Evolutionary conservation across 2,888 invertebrate genomes (phyloP), one percentile per base, ranked within the genome.

Genomic region (Invenusta paracnida): DNA sequence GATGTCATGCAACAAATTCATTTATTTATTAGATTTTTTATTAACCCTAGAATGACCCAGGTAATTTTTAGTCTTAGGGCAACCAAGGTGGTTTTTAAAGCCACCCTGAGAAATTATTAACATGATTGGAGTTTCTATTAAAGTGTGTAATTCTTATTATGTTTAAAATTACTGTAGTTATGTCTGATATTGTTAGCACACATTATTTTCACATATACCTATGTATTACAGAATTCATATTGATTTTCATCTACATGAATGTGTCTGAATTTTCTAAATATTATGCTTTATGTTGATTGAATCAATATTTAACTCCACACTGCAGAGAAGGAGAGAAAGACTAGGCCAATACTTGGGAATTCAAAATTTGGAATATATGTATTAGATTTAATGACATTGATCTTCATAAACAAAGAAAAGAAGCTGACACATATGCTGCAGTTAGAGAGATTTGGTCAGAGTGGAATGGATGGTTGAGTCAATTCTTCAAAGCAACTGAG

Each of bases 101-200:
- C 48, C 48, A 48, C 48, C 48, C 48, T 48, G 48, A 48, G 48
- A 48, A 48, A 48, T 48, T 11, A 48, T 48, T 48, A 48, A 48
- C 48, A 48, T 5, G 48, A 48, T 5, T 48, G 48, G 48, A 48
- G 48, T 48, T 48, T 48, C 48, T 48, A 48, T 5, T 48, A 11
- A 48, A 48, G 48, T 5, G 48, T 48, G 48, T 48, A 48, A 48
- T 73, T 73, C 17, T 73, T 73, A 23, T 13, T 73, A 73, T 73
- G 73, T 73, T 73, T 73, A 73, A 73, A 73, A 73, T 73, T 73
- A 73, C 17, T 73, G 27, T 73, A 73, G 25, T 25, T 73, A 73
- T 73, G 73, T 73, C 73, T 73, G 25, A 73, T 73, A 73, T 73
- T n/a, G 73, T 48, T 48, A 48, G 48, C 5, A 48, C 17, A 17